Conservation (phyloP, 1,140 invertebrate genomes). For the Bombus waltoni region DNA sequence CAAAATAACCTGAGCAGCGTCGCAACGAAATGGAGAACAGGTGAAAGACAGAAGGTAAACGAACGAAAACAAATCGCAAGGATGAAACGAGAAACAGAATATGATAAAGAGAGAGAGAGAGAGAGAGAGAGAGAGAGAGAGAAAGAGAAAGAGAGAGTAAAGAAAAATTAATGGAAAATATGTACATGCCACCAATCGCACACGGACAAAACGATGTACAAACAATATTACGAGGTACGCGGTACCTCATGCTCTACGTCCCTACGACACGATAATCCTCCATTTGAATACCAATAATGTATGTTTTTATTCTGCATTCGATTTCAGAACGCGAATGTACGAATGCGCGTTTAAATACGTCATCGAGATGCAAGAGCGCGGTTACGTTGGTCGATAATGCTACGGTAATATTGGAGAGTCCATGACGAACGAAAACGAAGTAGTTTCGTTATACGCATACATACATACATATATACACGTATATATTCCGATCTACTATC, state of each 20-base stretch:
- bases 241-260: constrained; percentile 68
- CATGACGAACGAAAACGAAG: constrained; percentile 69
- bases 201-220: constrained; percentile 72
- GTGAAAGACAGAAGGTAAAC: constrained; percentile 37
- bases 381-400: constrained; percentile 67
- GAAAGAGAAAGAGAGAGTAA: constrained; percentile 49
- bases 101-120: constrained; percentile 19
- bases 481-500: constrained; percentile 23
- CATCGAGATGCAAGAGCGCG: constrained; percentile 55
- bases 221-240: constrained; percentile 68
- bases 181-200: constrained; percentile 69
- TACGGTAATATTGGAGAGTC: constrained; percentile 78
- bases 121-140: constrained; percentile 36
- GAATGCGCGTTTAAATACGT: constrained; percentile 50
- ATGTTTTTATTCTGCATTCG: constrained; percentile 61
- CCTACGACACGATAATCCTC: constrained; percentile 73
- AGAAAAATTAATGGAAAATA: constrained; percentile 52
- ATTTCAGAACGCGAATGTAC: constrained; percentile 48
- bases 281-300: constrained; percentile 83
- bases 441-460: constrained; percentile 42
- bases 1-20: neutral
- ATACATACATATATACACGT: neutral
- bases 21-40: constrained; percentile 3
- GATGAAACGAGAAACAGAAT: constrained; percentile 19
- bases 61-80: constrained; percentile 33